Conservation (phyloP, 2,113 vertebrate genomes). For the Tamias sibiricus region DNA sequence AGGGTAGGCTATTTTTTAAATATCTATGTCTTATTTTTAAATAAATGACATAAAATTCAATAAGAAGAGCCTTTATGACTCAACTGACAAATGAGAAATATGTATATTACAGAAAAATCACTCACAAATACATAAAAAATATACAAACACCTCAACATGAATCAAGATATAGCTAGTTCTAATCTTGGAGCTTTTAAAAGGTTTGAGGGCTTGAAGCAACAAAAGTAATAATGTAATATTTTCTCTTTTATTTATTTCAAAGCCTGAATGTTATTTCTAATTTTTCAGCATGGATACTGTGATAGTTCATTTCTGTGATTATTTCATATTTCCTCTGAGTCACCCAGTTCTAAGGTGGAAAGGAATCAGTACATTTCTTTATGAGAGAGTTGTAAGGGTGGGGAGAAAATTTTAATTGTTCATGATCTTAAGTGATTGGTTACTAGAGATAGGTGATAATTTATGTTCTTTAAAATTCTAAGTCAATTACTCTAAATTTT, state of each 20-base stretch:
- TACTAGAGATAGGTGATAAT: neutral
- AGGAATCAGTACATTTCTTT: neutral
- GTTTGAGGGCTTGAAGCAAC: neutral
- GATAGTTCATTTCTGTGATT: no score
- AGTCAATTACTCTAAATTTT: neutral
- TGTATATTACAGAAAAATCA: neutral
- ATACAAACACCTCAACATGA: neutral
- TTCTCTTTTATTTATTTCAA: neutral
- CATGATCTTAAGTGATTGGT: neutral
- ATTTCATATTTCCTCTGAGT: no score
- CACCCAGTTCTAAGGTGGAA: no score
- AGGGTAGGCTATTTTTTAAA: no score
- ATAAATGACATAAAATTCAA: neutral
- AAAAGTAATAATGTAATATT: neutral
- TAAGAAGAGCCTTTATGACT: neutral
- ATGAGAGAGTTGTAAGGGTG: neutral
- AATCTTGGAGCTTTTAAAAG: neutral
- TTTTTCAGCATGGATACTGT: neutral
- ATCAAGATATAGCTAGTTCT: neutral
- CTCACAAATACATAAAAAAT: neutral
- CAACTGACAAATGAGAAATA: neutral
- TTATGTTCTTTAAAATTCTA: neutral
- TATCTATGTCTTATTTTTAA: neutral
- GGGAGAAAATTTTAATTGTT: neutral
- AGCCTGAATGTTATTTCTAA: neutral